phyloP scores from a whole-genome alignment of 2,113 vertebrate species.

The Aegithalos caudatus region DNA sequence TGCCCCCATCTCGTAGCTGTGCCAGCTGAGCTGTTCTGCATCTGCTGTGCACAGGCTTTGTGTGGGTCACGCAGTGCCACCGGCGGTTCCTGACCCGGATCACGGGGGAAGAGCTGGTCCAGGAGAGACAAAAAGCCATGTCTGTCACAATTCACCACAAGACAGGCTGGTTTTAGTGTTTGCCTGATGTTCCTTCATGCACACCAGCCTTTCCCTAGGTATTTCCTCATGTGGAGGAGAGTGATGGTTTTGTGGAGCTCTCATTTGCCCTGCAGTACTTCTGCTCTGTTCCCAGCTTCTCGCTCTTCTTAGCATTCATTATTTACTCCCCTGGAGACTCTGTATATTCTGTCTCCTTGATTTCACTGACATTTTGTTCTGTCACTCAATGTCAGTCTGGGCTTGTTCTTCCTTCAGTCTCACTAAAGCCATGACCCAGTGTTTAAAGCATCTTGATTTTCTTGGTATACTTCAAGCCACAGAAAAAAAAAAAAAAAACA shows the following conservation, averaged over 20 bases:
- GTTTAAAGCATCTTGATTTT: constrained; percentile 13
- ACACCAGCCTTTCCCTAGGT: not conserved
- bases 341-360: constrained; percentile 47
- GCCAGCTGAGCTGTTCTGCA: not conserved
- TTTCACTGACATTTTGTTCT: constrained; percentile 52
- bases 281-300: constrained; percentile 30
- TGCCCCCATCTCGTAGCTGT: not conserved
- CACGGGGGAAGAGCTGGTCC: not conserved
- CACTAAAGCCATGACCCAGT: not conserved
- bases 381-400: constrained; percentile 35
- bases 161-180: not conserved
- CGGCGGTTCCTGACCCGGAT: not conserved
- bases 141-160: not conserved
- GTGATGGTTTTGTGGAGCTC: not conserved
- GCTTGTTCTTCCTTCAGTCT: constrained; percentile 44
- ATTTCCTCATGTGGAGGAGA: not conserved
- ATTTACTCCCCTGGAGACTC: constrained; percentile 45
- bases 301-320: constrained; percentile 35
- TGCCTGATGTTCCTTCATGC: not conserved
- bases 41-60: not conserved
- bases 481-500: not conserved
- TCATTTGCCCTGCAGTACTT: constrained; percentile 13
- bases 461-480: not conserved
- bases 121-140: not conserved
- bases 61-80: not conserved